Evolutionary conservation across 2,888 invertebrate genomes (phyloP).

Genomic region (Rhyacophila evoluta): DNA sequence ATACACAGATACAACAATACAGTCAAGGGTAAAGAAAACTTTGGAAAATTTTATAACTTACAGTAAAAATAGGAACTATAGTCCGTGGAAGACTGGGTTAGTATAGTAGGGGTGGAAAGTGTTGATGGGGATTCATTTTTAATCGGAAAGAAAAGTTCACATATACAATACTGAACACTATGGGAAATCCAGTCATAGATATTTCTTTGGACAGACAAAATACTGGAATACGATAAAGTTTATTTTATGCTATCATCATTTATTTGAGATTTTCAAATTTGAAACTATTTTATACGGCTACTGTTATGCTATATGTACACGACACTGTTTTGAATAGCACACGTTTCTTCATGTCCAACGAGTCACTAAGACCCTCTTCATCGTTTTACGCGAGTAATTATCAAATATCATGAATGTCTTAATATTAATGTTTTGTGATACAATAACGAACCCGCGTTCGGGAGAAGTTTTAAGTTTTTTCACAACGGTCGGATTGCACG

Average conservation of each 20-base stretch:
- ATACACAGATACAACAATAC: slow-evolving; percentile 52
- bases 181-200: slow-evolving; percentile 53
- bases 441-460: background rate
- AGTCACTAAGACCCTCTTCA: background rate
- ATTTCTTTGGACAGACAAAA: slow-evolving; percentile 55
- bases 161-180: slow-evolving; percentile 48
- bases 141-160: slow-evolving; percentile 33
- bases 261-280: slow-evolving; percentile 20
- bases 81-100: slow-evolving; percentile 56
- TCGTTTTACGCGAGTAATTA: background rate
- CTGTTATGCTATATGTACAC: background rate
- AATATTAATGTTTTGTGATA: background rate
- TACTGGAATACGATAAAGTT: slow-evolving; percentile 50
- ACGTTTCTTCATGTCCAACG: background rate
- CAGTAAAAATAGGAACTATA: slow-evolving; percentile 55
- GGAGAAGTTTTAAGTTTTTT: background rate
- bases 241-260: slow-evolving; percentile 7
- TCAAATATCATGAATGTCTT: background rate
- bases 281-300: slow-evolving; percentile 6
- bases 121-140: slow-evolving; percentile 35
- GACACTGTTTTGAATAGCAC: slow-evolving; percentile 7
- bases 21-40: slow-evolving; percentile 53
- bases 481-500: slow-evolving; percentile 45
- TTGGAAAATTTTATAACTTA: slow-evolving; percentile 52
- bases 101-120: slow-evolving; percentile 47